Conservation (phyloP, 2,113 vertebrate genomes). For the Calonectris borealis region DNA sequence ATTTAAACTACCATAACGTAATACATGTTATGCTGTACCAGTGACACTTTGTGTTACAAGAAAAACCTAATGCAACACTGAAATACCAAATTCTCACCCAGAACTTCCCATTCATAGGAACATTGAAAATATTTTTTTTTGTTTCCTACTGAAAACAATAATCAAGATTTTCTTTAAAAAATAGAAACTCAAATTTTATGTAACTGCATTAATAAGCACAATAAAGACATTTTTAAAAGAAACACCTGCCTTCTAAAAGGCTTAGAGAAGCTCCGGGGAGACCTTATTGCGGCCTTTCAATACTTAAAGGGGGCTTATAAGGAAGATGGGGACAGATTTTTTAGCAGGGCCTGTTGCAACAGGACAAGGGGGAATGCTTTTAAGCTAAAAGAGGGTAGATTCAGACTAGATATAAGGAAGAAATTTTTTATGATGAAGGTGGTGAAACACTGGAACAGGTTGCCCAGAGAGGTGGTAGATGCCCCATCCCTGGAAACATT, state of each 20-base stretch:
- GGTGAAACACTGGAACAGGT: background rate
- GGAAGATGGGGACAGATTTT: background rate
- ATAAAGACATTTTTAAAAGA: background rate
- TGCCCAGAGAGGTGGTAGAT: background rate
- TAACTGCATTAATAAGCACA: background rate
- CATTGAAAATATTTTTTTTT: background rate
- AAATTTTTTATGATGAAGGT: background rate
- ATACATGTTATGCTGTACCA: background rate
- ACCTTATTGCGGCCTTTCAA: background rate
- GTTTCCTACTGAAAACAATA: background rate
- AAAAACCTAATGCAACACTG: background rate
- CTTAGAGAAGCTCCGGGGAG: background rate
- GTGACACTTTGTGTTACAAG: background rate
- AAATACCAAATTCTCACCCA: background rate
- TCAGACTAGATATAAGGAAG: background rate
- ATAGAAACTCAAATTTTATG: background rate
- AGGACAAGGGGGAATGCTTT: background rate
- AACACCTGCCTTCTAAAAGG: background rate
- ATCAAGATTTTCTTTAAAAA: background rate
- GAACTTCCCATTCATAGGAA: background rate
- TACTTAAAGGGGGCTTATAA: background rate
- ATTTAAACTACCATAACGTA: background rate
- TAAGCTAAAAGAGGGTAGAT: background rate
- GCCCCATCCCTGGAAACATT: background rate
- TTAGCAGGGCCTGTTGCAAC: background rate